Evolutionary conservation across 2,797 vertebrate genomes (phyloP), one percentile per base, ranked within the genome.

Genomic region (Buphagus erythrorhynchus): DNA sequence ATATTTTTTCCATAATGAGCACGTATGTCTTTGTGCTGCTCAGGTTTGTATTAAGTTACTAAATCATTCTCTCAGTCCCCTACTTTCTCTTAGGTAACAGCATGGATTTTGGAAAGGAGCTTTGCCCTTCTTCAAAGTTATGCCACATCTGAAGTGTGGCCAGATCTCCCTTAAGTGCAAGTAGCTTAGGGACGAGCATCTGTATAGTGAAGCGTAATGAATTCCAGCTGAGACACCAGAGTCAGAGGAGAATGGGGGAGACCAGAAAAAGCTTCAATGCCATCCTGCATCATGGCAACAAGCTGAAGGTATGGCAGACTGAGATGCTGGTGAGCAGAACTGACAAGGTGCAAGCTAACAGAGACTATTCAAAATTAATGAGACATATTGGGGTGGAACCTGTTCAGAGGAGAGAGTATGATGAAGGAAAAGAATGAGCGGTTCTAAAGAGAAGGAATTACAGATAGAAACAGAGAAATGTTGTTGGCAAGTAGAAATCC

Each of bases 1-100:
- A 86, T 75, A 67, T 75, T 78, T 91, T 91, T 88, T 90, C 73
- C 28, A 16, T 75, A 93, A 93, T 62, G 46, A 91, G 20, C 58
- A 62, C 0, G 2, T 54, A 58, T 66, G 36, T 55, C 62, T 88
- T 86, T 68, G 28, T 76, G 63, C 51, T 79, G 83, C 66, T 69
- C 11, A 22, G 55, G 26, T 84, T 93, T 52, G 12, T 54, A 13
- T 84, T 77, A 65, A 21, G 38, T 74, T 77, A 80, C 42, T 94
- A 76, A 89, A 77, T 95, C 90, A 80, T 88, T 82, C 61, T 93
- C 33, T 24, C 17, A 51, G 40, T 67, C 21, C 86, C 13, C 28
- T 52, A 12, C 49, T 78, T 91, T 75, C 75, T 87, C 49, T 68
- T 45, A 48, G 62, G 51, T 59, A 66, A 40, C 62, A 78, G 18